Base-by-base conservation (phyloP, 1,140 invertebrate genomes). In the Oryctes rhinoceros region DNA sequence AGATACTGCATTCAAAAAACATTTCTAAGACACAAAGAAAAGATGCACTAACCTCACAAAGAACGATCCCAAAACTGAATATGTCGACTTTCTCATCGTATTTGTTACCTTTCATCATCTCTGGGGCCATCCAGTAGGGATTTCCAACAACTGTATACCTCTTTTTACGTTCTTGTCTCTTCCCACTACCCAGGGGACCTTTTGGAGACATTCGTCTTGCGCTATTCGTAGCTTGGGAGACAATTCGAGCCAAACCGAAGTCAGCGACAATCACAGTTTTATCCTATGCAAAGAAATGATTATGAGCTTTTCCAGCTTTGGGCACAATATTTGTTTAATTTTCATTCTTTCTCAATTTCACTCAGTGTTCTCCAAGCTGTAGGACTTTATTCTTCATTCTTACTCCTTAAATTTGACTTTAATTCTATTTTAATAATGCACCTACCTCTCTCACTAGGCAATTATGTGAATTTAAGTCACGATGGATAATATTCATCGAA, bases 121-220 rank as follows among this genome's bases (percentile, higher is more conserved):
- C 98, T 5, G 98, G 98, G 0, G 97, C 97, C 97, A 99, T 99
- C 97, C 96, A 99, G 87, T 98, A 98, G 6, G 97, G 97, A 90
- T 97, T 98, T 0, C 97, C 97, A 0, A 98, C 96, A 24, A 97
- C 94, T 67, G 93, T 94, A 83, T 92, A 93, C 24, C 93, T 86
- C 83, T 94, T 94, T 81, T 93, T 93, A 7, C 92, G 87, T 81
- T 93, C 92, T 83, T 89, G 89, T 82, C 91, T 87, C 87, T 83
- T 90, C 86, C 81, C 88, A 85, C 79, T 86, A 82, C 80, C 86
- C 83, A 82, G 18, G 39, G 76, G 78, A 24, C 81, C 78, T 78
- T 83, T 84, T 2, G 84, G 82, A 1, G 84, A 85, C 15, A 84
- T 71, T 53, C 84, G 82, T 78, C 84, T 81, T 15, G 84, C 86